phyloP scores from a whole-genome alignment of 2,113 vertebrate species.

The Vulpes vulpes region DNA sequence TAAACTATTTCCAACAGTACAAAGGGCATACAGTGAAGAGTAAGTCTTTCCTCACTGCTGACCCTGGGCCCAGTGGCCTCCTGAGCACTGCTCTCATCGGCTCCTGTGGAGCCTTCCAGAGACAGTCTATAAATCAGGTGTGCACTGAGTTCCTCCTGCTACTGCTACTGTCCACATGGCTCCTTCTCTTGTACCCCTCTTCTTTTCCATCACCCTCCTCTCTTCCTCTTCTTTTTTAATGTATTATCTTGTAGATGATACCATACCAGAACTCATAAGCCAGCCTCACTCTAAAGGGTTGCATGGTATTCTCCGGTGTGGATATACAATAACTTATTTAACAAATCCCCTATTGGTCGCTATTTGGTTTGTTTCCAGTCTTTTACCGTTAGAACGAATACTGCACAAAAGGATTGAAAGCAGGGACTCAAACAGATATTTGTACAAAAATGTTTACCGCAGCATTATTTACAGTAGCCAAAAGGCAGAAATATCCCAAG shows the following conservation, averaged over 20 bases:
- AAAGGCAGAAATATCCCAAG: not conserved
- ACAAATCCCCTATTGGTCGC: not conserved
- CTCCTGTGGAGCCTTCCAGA: not conserved
- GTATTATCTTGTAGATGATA: not conserved
- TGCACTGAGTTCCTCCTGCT: not conserved
- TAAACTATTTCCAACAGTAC: not conserved
- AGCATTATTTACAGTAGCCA: not conserved
- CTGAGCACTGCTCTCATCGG: not conserved
- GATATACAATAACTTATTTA: not conserved
- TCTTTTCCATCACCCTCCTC: accelerated
- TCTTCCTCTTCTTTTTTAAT: not conserved
- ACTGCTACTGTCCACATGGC: accelerated
- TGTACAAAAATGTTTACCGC: not conserved
- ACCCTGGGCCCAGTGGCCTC: not conserved
- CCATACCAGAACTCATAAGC: not conserved
- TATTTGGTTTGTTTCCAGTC: not conserved
- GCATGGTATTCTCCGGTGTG: not conserved
- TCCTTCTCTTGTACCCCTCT: too few species aligned
- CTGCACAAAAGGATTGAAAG: not conserved
- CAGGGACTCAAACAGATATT: not conserved
- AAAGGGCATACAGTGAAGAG: not conserved
- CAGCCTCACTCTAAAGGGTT: not conserved
- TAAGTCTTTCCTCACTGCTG: not conserved
- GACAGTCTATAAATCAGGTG: not conserved
- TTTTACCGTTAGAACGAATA: not conserved